Base-by-base conservation (phyloP, 2,113 vertebrate species). In the Rhea pennata region DNA sequence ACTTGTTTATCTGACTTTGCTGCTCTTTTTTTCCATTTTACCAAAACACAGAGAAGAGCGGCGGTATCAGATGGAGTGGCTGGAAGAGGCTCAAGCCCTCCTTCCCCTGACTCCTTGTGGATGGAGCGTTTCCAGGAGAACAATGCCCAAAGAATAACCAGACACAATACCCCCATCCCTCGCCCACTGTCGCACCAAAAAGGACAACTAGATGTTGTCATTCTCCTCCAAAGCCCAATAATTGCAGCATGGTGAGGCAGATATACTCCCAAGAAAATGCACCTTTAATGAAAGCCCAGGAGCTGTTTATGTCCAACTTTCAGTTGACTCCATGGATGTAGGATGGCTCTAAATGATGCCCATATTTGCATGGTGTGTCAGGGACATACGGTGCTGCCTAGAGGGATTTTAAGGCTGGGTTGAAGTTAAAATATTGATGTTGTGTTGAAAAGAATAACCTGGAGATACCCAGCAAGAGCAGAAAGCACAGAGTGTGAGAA, bases 1-100 rank as follows among this genome's bases (percentile, higher is more conserved):
- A 91, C 71, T 97, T 98, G 97, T 98, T 98, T 98, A 97, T 96
- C 96, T 94, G 91, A 65, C 93, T 88, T 69, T 88, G 92, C 94
- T 40, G 24, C 96, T 97, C 93, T 58, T 96, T 89, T 86, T 67
- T 91, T 50, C 93, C 48, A 62, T 36, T 94, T 95, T 97, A 95
- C 97, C 95, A 95, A 95, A 91, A 95, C 27, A 20, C 69, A 84
- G 74, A 1, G 27, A 91, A 78, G 59, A 83, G 87, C 76, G 27
- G 74, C 48, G 81, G 74, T 77, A 87, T 94, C 24, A 82, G 90
- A 95, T 96, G 93, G 92, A 83, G 91, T 0, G 6, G 76, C 90
- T 97, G 97, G 97, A 96, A 97, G 81, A 72, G 88, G 48, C 94
- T 98, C 96, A 97, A 97, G 79, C 76, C 75, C 75, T 86, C 92